Percentiles rank a stretch among this genome's conserved stretches.
Conservation (phyloP, 2,113 vertebrate species). For the Arothron firmamentum region DNA sequence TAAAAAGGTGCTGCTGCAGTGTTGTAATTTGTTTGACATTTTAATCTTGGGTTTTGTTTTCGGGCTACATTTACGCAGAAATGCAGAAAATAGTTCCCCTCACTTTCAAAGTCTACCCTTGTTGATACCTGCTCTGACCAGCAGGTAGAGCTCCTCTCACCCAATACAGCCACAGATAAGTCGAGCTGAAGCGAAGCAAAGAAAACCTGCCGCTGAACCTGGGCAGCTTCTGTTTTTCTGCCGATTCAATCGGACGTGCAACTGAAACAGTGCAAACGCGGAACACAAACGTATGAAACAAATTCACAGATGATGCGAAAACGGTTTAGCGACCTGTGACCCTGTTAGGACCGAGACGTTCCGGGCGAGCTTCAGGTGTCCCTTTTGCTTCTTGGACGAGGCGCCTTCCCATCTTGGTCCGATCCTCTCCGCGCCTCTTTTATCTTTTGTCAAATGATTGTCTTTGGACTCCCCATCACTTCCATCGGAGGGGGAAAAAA, state of each 20-base stretch:
- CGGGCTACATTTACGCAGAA: too few relatives aligned
- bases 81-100: too few relatives aligned
- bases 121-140: slow-evolving; percentile 20
- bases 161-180: neutral
- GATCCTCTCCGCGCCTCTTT: slow-evolving; percentile 13
- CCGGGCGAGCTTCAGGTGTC: slow-evolving; percentile 12
- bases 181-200: neutral
- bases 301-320: slow-evolving; percentile 45
- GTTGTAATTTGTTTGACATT: too few relatives aligned
- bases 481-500: slow-evolving; percentile 9
- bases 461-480: slow-evolving; percentile 67
- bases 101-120: too few relatives aligned
- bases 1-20: too few relatives aligned
- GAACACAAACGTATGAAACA: slow-evolving; percentile 25
- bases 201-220: neutral
- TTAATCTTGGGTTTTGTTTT: too few relatives aligned
- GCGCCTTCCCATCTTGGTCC: slow-evolving; percentile 34
- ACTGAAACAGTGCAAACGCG: slow-evolving; percentile 15
- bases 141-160: slow-evolving; percentile 35
- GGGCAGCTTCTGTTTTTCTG: neutral
- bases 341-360: slow-evolving; percentile 40
- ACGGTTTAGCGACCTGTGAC: slow-evolving; percentile 52
- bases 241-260: too few relatives aligned
- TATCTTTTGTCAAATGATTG: slow-evolving; percentile 72
- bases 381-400: slow-evolving; percentile 12